Evolutionary conservation across 2,888 invertebrate species (phyloP), one percentile per base, ranked within the genome.

Genomic region (Pandemis corylana): DNA sequence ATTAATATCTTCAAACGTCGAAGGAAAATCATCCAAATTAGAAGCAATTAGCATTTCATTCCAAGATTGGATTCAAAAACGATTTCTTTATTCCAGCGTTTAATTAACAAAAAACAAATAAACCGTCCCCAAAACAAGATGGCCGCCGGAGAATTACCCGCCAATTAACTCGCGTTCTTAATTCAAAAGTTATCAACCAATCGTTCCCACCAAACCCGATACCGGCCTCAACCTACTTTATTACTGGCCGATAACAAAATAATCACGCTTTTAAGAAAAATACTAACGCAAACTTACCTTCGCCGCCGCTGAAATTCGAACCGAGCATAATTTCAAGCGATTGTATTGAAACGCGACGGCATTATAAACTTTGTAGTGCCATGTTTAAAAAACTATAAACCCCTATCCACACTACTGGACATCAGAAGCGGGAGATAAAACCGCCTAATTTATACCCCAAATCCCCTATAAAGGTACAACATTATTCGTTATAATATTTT

Each of bases 381-480:
- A 88, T 90, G 90, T 91, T 92, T 92, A 91, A 91, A 92, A 91
- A 91, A 89, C 91, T 89, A 90, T 91, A 91, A 91, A 91, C 88
- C 86, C 77, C 80, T 80, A 80, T 82, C 83, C 80, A 80, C 77
- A 85, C 84, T 85, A 85, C 84, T 88, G 85, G 81, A 85, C 86
- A 85, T 89, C 90, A 88, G 89, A 88, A 87, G 89, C 89, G 82
- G 82, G 81, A 77, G 80, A 90, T 91, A 91, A 91, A 91, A 90
- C 87, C 82, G 85, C 79, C 83, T 90, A 89, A 91, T 92, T 92
- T 92, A 92, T 91, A 83, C 85, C 84, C 81, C 81, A 83, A 84
- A 81, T 81, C 81, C 77, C 84, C 82, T 80, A 87, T 87, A 88
- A 87, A 84, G 89, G 85, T 81, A 90, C 90, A 90, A 90, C 90